Evolutionary conservation across 2,888 invertebrate genomes (phyloP).

Genomic region (Galeruca laticollis): DNA sequence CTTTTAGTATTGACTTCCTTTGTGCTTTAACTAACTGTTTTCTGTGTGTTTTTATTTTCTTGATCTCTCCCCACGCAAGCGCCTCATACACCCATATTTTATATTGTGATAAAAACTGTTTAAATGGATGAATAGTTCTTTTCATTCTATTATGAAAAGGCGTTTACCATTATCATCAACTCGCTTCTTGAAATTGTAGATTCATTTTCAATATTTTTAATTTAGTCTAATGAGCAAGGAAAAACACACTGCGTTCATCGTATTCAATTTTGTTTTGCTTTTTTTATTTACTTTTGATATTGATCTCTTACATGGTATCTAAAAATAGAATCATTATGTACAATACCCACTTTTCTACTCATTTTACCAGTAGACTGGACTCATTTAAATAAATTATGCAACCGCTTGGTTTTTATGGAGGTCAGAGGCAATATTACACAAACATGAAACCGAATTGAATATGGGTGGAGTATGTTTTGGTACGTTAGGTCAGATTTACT

Average conservation of each 20-base stretch:
- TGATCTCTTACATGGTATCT: background rate
- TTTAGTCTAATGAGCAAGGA: background rate
- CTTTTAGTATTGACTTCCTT: no score
- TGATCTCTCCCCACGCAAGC: no score
- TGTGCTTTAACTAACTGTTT: no score
- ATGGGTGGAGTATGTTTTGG: background rate
- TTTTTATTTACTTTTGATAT: background rate
- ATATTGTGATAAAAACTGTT: no score
- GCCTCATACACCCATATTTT: no score
- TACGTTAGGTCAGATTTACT: background rate
- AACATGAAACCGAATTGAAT: constrained; percentile 1
- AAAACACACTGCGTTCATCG: background rate
- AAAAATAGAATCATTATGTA: constrained; percentile 1
- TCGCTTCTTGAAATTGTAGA: background rate
- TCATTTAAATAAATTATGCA: constrained; percentile 9
- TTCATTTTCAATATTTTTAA: background rate
- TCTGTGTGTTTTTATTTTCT: no score
- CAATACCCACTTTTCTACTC: background rate
- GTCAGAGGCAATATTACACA: constrained; percentile 2
- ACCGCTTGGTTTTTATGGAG: constrained; percentile 5
- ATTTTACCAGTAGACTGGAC: background rate
- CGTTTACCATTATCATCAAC: background rate
- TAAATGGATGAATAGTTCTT: background rate
- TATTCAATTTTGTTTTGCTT: background rate
- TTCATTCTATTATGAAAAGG: background rate